These are phyloP conservation scores for Actenoides hombroni DNA, from an alignment of 2,113 vertebrate species.

Conservation along the genomic window DNA sequence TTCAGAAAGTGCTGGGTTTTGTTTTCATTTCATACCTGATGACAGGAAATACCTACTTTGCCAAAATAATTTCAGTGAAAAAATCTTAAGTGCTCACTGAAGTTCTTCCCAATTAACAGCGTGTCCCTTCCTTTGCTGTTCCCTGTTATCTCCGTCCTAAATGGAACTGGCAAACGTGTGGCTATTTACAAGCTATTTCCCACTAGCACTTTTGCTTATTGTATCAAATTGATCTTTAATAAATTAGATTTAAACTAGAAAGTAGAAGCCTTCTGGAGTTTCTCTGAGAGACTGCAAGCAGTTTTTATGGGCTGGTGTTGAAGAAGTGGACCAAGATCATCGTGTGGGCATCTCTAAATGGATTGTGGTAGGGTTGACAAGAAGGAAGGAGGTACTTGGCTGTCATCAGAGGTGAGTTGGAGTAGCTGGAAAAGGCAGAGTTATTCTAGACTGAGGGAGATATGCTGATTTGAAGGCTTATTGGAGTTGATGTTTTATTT, in stretches of 20 bases:
- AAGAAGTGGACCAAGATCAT: not conserved
- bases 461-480: not conserved
- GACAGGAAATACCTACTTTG: not conserved
- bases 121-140: not conserved
- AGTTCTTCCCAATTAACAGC: not conserved
- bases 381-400: not conserved
- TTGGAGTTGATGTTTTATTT: not conserved
- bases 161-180: not conserved
- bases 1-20: not conserved
- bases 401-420: not conserved
- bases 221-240: not conserved
- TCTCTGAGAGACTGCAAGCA: not conserved
- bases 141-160: not conserved
- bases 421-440: not conserved
- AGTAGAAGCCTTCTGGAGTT: not conserved
- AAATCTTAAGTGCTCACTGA: not conserved
- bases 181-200: not conserved
- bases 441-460: not conserved
- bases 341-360: not conserved
- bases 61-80: not conserved
- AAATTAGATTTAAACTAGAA: not conserved
- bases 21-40: not conserved
- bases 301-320: not conserved
- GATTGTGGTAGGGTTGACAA: fast-evolving
- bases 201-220: not conserved